These are phyloP conservation scores for Aselliscus stoliczkanus DNA, from an alignment of 2,797 vertebrate species.

Conservation along the genomic window DNA sequence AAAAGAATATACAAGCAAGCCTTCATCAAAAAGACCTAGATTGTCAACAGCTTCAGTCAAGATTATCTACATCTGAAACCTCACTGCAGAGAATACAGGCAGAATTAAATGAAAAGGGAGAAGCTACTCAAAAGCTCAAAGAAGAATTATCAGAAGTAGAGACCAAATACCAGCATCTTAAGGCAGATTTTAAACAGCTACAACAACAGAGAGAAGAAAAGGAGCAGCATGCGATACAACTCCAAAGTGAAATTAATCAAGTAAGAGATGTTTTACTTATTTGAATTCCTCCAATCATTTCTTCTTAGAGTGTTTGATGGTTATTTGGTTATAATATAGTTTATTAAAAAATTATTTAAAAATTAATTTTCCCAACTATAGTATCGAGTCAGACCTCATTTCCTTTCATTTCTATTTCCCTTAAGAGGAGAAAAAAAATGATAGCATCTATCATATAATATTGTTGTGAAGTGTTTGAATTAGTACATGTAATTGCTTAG, in stretches of 20 bases:
- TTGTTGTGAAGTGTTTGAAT: neutral
- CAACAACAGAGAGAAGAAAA: constrained; percentile 95
- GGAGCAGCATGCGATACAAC: constrained; percentile 91
- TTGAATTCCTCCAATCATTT: neutral
- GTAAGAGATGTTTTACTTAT: constrained; percentile 77
- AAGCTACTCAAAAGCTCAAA: constrained; percentile 87
- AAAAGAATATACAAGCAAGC: constrained; percentile 86
- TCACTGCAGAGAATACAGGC: constrained; percentile 86
- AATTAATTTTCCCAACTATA: neutral
- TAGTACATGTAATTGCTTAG: neutral
- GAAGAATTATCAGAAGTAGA: constrained; percentile 90
- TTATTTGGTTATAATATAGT: neutral
- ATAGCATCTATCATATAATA: neutral
- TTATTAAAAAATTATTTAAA: neutral
- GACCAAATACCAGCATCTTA: constrained; percentile 90
- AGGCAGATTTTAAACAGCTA: constrained; percentile 93
- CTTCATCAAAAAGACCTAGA: constrained; percentile 92
- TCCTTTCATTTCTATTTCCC: neutral
- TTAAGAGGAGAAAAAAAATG: neutral
- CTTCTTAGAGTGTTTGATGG: neutral
- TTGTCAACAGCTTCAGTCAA: constrained; percentile 90
- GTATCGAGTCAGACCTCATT: neutral
- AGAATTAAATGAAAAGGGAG: constrained; percentile 87
- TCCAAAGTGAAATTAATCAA: constrained; percentile 94
- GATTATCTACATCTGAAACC: constrained; percentile 84